Evolutionary conservation across 2,888 invertebrate species (phyloP).

Genomic region (Acronicta alni): DNA sequence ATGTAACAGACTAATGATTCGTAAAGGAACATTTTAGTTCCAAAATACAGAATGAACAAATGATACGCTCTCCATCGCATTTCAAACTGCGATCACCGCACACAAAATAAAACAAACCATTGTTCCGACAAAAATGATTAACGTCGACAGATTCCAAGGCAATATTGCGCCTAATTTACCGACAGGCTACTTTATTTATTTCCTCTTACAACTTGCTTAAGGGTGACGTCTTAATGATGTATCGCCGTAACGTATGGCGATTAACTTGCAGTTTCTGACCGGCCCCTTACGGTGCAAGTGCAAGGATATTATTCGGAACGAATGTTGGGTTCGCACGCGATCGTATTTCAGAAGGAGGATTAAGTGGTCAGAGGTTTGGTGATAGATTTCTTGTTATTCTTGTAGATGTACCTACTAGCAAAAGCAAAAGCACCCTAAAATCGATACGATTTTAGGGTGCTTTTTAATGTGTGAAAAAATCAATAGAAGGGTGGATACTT

Average conservation of each 20-base stretch:
- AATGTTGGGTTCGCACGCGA: slow-evolving; percentile 81
- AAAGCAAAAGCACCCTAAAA: no score
- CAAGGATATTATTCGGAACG: slow-evolving; percentile 64
- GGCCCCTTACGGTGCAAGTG: slow-evolving; percentile 74
- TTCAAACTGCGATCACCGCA: not conserved
- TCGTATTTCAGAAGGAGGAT: slow-evolving; percentile 72
- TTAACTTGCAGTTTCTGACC: slow-evolving; percentile 83
- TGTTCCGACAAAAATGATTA: slow-evolving; percentile 63
- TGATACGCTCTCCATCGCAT: no score
- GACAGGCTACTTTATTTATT: slow-evolving; percentile 65
- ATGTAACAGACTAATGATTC: no score
- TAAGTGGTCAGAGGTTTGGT: slow-evolving; percentile 66
- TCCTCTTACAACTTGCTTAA: slow-evolving; percentile 63
- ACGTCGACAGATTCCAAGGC: slow-evolving; percentile 50
- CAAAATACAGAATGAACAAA: no score
- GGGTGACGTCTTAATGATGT: slow-evolving; percentile 72
- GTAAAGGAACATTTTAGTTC: no score
- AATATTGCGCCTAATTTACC: slow-evolving; percentile 62
- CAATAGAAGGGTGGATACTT: not conserved
- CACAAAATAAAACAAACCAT: slow-evolving; percentile 9
- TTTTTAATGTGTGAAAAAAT: not conserved
- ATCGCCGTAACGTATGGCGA: slow-evolving; percentile 75
- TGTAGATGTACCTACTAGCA: not conserved
- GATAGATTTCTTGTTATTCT: slow-evolving; percentile 36
- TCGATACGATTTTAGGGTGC: not conserved